phyloP scores from a whole-genome alignment of 2,888 invertebrate species.

The Zaprionus bogoriensis region DNA sequence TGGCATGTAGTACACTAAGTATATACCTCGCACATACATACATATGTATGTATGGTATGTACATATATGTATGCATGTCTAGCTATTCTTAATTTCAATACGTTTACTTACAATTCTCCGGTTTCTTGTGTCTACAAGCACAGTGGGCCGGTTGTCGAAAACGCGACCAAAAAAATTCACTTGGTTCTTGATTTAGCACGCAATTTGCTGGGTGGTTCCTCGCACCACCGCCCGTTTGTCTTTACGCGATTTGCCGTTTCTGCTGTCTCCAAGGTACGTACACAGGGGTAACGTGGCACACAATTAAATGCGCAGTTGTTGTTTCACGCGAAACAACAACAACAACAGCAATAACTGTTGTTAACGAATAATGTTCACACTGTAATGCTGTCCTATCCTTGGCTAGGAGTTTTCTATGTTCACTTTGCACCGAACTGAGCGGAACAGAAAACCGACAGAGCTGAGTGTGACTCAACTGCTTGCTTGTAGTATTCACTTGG shows the following conservation, averaged over 20 bases:
- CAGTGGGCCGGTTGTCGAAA: conserved; percentile 47
- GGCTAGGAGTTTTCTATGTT: conserved; percentile 25
- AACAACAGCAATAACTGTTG: neutral
- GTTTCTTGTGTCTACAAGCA: conserved; percentile 51
- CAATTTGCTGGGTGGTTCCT: conserved; percentile 62
- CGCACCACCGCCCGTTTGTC: conserved; percentile 56
- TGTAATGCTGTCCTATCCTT: conserved; percentile 45
- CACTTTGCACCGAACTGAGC: conserved; percentile 44
- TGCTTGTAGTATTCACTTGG: conserved; percentile 52
- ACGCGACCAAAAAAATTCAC: conserved; percentile 53
- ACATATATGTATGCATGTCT: neutral
- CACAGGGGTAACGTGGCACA: neutral
- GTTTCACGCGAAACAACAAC: conserved; percentile 54
- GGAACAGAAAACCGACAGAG: conserved; percentile 22
- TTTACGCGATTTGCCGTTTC: conserved; percentile 52
- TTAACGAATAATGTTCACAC: no score
- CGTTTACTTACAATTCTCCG: conserved; percentile 53
- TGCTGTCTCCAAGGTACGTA: conserved; percentile 1
- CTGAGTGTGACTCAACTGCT: conserved; percentile 55
- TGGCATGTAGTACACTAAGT: conserved; percentile 17
- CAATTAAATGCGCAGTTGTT: conserved; percentile 47
- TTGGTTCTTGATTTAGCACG: conserved; percentile 33
- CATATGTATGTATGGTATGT: neutral
- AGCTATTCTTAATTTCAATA: neutral
- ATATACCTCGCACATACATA: neutral